Evolutionary conservation across 2,797 vertebrate genomes (phyloP), one percentile per base, ranked within the genome.

Genomic region (Hozukius guyotensis): DNA sequence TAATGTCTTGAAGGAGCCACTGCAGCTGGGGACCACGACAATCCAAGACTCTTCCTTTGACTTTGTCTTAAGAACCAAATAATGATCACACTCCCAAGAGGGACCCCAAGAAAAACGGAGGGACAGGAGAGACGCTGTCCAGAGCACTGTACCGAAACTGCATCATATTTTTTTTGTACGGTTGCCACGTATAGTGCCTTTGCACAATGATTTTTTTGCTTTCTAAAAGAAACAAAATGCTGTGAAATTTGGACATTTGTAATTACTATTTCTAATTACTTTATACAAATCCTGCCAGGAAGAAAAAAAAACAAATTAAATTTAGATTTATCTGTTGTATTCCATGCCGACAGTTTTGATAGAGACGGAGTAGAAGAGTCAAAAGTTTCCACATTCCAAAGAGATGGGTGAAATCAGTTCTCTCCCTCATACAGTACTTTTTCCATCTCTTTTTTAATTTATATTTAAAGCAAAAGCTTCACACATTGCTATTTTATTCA

Each of bases 41-140:
- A 96, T 96, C 96, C 95, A 95, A 94, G 96, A 95, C 95, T 96
- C 92, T 96, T 95, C 96, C 95, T 88, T 88, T 89, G 96, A 97
- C 96, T 97, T 97, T 97, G 95, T 96, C 95, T 89, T 94, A 94
- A 96, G 94, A 96, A 97, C 96, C 96, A 97, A 97, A 97, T 95
- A 87, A 89, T 90, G 89, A 92, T 88, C 93, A 82, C 86, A 84
- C 77, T 84, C 86, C 84, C 79, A 60, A 80, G 88, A 87, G 78
- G 90, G 79, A 88, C 83, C 67, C 83, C 77, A 62, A 64, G 70
- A 77, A 85, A 85, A 93, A 86, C 55, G 34, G 72, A 81, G 72
- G 82, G 83, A 91, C 66, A 87, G 94, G 93, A 94, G 96, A 95
- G 95, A 96, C 94, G 95, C 87, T 84, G 84, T 97, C 88, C 84